Conservation (phyloP, 2,797 vertebrate species). For the Galago senegalensis region DNA sequence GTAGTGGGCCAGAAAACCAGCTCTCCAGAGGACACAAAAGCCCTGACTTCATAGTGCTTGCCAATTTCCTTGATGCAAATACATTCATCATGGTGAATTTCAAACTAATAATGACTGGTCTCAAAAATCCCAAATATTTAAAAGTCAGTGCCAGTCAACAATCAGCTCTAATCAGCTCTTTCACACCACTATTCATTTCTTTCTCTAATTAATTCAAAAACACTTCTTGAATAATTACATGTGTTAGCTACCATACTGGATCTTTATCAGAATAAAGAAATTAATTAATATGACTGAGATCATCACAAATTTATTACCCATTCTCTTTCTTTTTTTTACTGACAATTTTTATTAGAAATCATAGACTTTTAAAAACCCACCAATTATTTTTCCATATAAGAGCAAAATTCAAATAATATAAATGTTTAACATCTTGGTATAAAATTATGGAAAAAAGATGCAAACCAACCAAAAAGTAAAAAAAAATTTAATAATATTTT, state of each 20-base stretch:
- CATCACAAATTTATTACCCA: background rate
- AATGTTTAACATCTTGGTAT: slow-evolving; percentile 88
- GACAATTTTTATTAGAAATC: slow-evolving; percentile 88
- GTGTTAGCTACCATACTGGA: background rate
- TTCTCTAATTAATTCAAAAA: background rate
- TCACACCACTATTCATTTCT: background rate
- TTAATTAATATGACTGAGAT: background rate
- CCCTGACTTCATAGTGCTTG: background rate
- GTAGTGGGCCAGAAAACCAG: background rate
- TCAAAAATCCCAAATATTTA: background rate
- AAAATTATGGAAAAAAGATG: slow-evolving; percentile 88
- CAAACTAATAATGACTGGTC: background rate
- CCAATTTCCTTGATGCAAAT: background rate
- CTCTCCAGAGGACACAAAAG: background rate
- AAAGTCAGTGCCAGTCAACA: background rate
- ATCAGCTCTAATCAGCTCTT: background rate
- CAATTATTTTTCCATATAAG: slow-evolving; percentile 84
- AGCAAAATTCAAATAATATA: slow-evolving; percentile 89
- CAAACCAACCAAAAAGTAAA: slow-evolving; percentile 87
- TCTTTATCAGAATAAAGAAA: background rate
- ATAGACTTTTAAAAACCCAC: slow-evolving; percentile 82
- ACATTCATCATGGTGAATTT: background rate
- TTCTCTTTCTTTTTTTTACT: background rate
- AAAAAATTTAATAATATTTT: slow-evolving; percentile 77
- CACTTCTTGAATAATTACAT: background rate